Percentiles rank a stretch among this genome's conserved stretches.
Conservation (phyloP, 2,888 invertebrate genomes). For the Platypus cylindrus region DNA sequence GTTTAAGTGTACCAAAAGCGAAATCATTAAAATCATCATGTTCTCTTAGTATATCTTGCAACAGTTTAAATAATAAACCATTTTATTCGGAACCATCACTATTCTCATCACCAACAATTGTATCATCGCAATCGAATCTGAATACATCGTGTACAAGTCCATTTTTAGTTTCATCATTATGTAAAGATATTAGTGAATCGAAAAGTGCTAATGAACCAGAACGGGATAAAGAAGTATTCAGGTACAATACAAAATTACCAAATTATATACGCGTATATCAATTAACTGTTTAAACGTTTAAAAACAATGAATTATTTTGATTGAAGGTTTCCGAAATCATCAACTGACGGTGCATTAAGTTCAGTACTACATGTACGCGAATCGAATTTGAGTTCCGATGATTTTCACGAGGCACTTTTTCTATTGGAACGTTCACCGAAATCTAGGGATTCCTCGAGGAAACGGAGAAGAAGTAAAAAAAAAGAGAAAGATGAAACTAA, state of each 20-base stretch:
- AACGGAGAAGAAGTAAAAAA: constrained; percentile 38
- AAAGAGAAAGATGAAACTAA: constrained; percentile 11
- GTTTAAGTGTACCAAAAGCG: constrained; percentile 39
- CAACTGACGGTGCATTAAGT: constrained; percentile 44
- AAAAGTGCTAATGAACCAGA: constrained; percentile 42
- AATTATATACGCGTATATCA: not conserved
- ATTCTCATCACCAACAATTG: constrained; percentile 32
- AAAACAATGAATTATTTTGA: not conserved
- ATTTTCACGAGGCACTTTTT: constrained; percentile 45
- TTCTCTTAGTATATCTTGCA: constrained; percentile 32
- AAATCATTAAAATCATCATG: constrained; percentile 32
- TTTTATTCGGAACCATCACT: constrained; percentile 32
- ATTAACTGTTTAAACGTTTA: not conserved
- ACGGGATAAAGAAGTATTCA: constrained; percentile 38
- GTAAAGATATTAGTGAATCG: constrained; percentile 31
- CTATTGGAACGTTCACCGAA: constrained; percentile 41
- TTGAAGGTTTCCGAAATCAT: constrained; percentile 41
- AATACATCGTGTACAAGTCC: constrained; percentile 30
- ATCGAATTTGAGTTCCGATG: constrained; percentile 43
- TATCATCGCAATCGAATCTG: constrained; percentile 27
- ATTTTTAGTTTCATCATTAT: constrained; percentile 19
- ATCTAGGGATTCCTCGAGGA: constrained; percentile 36
- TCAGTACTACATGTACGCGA: constrained; percentile 45
- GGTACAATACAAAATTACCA: constrained; percentile 23
- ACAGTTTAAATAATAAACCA: constrained; percentile 21